Conservation (phyloP, 1,140 invertebrate species). For the Micrasema minimum region DNA sequence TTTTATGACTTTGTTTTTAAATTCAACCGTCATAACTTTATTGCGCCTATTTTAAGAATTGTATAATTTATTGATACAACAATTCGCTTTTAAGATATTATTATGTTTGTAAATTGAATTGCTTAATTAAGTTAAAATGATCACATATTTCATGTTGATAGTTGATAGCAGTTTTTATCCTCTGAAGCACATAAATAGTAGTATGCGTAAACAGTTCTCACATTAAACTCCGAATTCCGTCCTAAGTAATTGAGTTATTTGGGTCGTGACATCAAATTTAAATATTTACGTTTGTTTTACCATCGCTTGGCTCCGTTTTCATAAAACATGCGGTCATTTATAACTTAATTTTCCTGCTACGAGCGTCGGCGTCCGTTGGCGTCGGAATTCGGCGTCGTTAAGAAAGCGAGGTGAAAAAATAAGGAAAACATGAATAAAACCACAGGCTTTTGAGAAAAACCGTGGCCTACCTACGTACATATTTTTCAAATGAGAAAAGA, state of each 20-base stretch:
- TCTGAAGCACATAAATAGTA: not conserved
- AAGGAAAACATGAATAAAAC: slow-evolving; percentile 4
- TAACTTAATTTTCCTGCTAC: slow-evolving; percentile 26
- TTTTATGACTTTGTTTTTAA: not conserved
- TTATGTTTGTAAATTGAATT: not conserved
- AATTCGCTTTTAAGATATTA: not conserved
- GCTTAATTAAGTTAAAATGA: not conserved
- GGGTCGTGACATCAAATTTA: slow-evolving; percentile 25
- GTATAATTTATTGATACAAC: not conserved
- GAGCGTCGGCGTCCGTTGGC: slow-evolving; percentile 3
- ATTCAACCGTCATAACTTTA: not conserved
- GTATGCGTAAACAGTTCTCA: slow-evolving; percentile 2
- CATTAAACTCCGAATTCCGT: slow-evolving; percentile 15
- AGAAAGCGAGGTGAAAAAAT: slow-evolving; percentile 12
- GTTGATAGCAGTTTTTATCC: not conserved
- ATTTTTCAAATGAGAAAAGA: no score
- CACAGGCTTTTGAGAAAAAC: not conserved
- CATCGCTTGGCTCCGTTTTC: slow-evolving; percentile 22
- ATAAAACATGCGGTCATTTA: slow-evolving; percentile 33
- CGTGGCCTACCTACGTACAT: no score
- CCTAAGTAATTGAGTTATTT: slow-evolving; percentile 25
- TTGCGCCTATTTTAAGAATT: not conserved
- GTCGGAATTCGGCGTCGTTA: slow-evolving; percentile 31
- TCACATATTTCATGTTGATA: not conserved
- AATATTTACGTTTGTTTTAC: slow-evolving; percentile 32